phyloP scores from a whole-genome alignment of 1,140 invertebrate genomes.

The Drosophila elegans region DNA sequence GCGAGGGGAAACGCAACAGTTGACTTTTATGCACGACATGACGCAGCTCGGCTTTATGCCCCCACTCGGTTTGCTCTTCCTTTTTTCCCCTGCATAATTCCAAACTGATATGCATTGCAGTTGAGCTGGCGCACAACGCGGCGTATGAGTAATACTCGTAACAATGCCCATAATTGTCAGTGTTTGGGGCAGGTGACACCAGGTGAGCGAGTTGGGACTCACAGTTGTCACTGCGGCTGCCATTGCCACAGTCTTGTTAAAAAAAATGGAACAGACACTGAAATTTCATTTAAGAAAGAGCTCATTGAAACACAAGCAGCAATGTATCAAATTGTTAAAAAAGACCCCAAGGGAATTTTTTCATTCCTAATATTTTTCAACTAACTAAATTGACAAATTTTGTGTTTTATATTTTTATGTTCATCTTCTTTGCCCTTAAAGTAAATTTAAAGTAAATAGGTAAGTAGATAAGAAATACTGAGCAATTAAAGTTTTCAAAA shows the following conservation, averaged over 20 bases:
- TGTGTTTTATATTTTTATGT: too few species aligned
- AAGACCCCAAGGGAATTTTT: too few species aligned
- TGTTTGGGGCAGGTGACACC: constrained; percentile 10
- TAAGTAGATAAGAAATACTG: too few species aligned
- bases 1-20: constrained; percentile 59
- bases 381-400: too few species aligned
- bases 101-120: constrained; percentile 65
- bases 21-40: constrained; percentile 76
- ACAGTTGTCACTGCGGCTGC: constrained; percentile 9
- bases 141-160: constrained; percentile 59
- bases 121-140: constrained; percentile 32
- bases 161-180: constrained; percentile 63
- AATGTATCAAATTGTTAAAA: too few species aligned
- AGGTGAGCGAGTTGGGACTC: neutral
- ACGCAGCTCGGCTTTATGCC: constrained; percentile 31
- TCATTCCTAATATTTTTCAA: too few species aligned
- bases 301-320: neutral
- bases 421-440: too few species aligned
- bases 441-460: too few species aligned
- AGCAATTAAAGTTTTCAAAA: too few species aligned
- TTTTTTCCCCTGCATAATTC: constrained; percentile 36
- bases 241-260: constrained; percentile 12
- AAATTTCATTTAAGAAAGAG: constrained; percentile 25
- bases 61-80: constrained; percentile 34
- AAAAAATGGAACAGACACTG: constrained; percentile 9